phyloP scores from a whole-genome alignment of 2,797 vertebrate genomes.

The Leuciscus waleckii region DNA sequence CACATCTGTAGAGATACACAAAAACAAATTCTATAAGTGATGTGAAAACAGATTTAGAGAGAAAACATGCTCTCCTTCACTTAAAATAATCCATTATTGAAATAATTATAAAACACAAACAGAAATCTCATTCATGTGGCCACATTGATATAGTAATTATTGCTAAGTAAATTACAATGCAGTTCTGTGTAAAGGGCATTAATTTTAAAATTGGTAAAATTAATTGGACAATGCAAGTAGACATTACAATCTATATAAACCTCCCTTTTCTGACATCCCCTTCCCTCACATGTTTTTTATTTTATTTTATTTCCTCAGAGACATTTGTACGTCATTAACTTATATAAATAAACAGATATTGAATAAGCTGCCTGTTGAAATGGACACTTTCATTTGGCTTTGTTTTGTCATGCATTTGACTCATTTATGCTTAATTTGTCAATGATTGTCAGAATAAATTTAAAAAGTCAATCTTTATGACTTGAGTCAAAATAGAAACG shows the following conservation, averaged over 20 bases:
- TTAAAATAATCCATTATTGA: neutral
- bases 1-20: constrained; percentile 54
- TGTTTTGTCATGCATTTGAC: constrained; percentile 14
- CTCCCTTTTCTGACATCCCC: neutral
- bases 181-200: constrained; percentile 3
- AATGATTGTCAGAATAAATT: constrained; percentile 28
- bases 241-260: neutral
- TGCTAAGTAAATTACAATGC: neutral
- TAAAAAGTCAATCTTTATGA: constrained; percentile 46
- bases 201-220: neutral
- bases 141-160: constrained; percentile 6
- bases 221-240: neutral
- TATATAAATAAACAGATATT: constrained; percentile 44
- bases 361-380: constrained; percentile 39
- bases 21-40: neutral
- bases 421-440: constrained; percentile 9
- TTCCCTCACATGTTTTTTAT: neutral
- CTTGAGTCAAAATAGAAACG: constrained; percentile 48
- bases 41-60: neutral
- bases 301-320: neutral
- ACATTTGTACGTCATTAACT: constrained; percentile 45
- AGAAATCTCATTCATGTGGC: neutral
- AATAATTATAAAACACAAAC: constrained; percentile 5
- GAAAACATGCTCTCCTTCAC: neutral
- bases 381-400: constrained; percentile 29